Percentiles rank a stretch among this genome's conserved stretches.
These are phyloP conservation scores for Harpegnathos saltator DNA, from an alignment of 1,140 invertebrate genomes.

Conservation along the genomic window DNA sequence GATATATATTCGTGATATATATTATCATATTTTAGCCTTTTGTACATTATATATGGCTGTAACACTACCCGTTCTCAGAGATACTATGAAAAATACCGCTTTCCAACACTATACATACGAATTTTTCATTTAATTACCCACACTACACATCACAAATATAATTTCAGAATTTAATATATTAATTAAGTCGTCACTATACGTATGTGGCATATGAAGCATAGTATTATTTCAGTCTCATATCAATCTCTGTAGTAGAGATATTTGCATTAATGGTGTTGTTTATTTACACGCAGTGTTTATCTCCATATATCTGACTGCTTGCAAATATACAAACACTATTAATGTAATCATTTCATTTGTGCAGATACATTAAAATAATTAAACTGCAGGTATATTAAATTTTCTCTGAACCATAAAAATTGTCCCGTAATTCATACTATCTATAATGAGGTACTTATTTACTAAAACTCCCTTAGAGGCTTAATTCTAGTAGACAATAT, in stretches of 20 bases:
- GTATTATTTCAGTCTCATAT: slow-evolving; percentile 32
- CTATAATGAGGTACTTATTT: slow-evolving; percentile 59
- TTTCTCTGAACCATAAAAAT: slow-evolving; percentile 33
- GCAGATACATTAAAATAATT: slow-evolving; percentile 61
- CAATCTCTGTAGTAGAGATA: slow-evolving; percentile 48
- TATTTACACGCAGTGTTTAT: too few species aligned
- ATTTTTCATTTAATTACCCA: slow-evolving; percentile 64
- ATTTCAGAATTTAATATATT: slow-evolving; percentile 63
- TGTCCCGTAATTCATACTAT: slow-evolving; percentile 46
- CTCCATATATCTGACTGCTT: too few species aligned
- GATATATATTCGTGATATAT: slow-evolving; percentile 48
- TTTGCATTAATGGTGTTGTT: too few species aligned
- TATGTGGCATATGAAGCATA: slow-evolving; percentile 27
- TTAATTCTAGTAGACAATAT: slow-evolving; percentile 61
- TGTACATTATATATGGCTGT: too few species aligned
- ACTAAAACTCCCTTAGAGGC: slow-evolving; percentile 37
- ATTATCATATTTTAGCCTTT: too few species aligned
- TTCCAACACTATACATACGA: slow-evolving; percentile 63
- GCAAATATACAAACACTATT: too few species aligned
- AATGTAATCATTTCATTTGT: slow-evolving; percentile 1
- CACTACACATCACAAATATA: slow-evolving; percentile 73
- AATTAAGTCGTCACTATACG: slow-evolving; percentile 59
- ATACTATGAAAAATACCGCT: slow-evolving; percentile 26
- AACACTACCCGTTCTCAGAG: slow-evolving; percentile 68
- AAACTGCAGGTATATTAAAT: slow-evolving; percentile 23